A percentile compares a stretch with the other conserved stretches of the same genome.
Conservation (phyloP, 2,888 invertebrate genomes). For the Suillia variegata region DNA sequence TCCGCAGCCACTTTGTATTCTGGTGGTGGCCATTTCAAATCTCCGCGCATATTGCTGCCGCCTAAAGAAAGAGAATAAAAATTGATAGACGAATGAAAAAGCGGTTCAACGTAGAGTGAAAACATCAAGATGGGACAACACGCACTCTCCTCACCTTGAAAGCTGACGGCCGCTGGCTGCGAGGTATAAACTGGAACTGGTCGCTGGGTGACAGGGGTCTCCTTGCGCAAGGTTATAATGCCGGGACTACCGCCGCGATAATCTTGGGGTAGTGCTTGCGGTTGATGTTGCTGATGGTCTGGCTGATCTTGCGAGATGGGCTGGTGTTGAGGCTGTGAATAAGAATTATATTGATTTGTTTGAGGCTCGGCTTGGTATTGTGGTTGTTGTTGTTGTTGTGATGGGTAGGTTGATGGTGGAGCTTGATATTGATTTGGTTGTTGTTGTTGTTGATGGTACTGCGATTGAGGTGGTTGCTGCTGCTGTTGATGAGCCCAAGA, state of each 20-base stretch:
- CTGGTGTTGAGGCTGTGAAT: slow-evolving; percentile 55
- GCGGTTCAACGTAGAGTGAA: not conserved
- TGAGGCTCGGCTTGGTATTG: slow-evolving; percentile 49
- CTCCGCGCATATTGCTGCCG: slow-evolving; percentile 83
- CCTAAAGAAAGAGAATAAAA: slow-evolving; percentile 60
- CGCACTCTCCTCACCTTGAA: slow-evolving; percentile 64
- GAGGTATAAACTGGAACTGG: slow-evolving; percentile 77
- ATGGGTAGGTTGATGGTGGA: slow-evolving; percentile 36
- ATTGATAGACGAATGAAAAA: no score
- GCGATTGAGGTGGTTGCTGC: no score
- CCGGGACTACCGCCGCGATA: slow-evolving; percentile 64
- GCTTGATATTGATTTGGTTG: slow-evolving; percentile 37
- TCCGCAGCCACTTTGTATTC: slow-evolving; percentile 74
- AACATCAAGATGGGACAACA: not conserved
- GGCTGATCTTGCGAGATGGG: slow-evolving; percentile 50
- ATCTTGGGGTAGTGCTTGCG: slow-evolving; percentile 39
- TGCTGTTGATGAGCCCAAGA: slow-evolving; percentile 38
- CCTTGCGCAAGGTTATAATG: slow-evolving; percentile 67
- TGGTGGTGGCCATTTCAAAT: slow-evolving; percentile 87
- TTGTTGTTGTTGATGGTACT: slow-evolving; percentile 33
- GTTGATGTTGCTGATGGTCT: slow-evolving; percentile 39
- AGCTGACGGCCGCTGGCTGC: slow-evolving; percentile 79
- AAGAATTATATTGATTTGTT: slow-evolving; percentile 59
- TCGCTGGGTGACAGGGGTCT: slow-evolving; percentile 76
- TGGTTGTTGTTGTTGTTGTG: slow-evolving; percentile 36